Base-by-base conservation (phyloP, 1,140 invertebrate species). In the Rhizoglyphus robini region DNA sequence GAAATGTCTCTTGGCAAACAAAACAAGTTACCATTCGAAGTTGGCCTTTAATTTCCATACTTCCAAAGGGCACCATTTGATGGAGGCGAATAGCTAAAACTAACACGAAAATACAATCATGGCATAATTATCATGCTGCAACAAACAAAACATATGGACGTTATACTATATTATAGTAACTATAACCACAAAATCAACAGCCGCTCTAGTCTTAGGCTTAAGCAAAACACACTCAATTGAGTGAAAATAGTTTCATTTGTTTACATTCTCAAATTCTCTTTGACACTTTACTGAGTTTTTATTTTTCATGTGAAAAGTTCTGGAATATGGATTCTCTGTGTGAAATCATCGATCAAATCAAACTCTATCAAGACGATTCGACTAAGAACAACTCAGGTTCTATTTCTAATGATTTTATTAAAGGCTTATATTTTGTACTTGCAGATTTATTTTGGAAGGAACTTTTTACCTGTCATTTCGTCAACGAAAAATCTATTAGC, bases 401-500 rank as follows among this genome's bases (percentile, higher is more conserved):
- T 41, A 54, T 54, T 54, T 32, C 23, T 8, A 25, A 54, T 25
- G 8, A 15, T 8, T 54, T 11, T 54, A 32, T 54, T 54, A 27
- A 54, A n/a, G n/a, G n/a, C n/a, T n/a, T 54, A 30, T 5, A 8
- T 59, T 59, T 27, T 38, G 31, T 38, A 60, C 15, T 60, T 29
- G 23, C 1, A 29, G 27, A 34, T 60, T 60, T 60, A n/a, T 96
- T 95, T 76, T 96, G 92, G 92, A 95, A 90, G 32, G 88, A 93
- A 76, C 79, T 96, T 62, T 97, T 97, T 77, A 88, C 94, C 48
- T 81, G 89, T 4, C 88, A 96, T 79, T 97, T 96, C 76, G 78
- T 96, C 8, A 87, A 90, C 80, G 81, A 83, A 58, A 86, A 51
- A n/a, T 51, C n/a, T 18, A 31, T 38, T 71, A 65, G 63, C 13